These are phyloP conservation scores for Drosophila burlai DNA, from an alignment of 1,140 invertebrate genomes.

Conservation along the genomic window DNA sequence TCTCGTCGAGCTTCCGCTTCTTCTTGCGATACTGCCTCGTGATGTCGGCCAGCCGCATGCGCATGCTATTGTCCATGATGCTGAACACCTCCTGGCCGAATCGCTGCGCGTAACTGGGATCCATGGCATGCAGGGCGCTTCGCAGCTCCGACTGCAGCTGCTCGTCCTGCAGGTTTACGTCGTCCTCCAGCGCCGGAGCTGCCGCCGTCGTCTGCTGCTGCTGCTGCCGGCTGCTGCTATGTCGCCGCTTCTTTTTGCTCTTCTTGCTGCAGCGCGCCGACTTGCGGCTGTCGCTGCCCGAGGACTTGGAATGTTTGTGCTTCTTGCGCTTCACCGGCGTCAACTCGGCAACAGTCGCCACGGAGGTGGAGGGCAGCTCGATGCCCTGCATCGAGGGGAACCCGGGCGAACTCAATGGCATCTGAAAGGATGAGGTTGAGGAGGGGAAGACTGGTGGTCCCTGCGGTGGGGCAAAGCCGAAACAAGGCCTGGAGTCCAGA, in stretches of 20 bases:
- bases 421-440: slow-evolving; percentile 44
- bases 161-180: slow-evolving; percentile 80
- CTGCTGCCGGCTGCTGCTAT: slow-evolving; percentile 60
- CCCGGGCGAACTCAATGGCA: slow-evolving; percentile 54
- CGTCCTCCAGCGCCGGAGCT: slow-evolving; percentile 28
- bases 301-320: slow-evolving; percentile 85
- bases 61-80: slow-evolving; percentile 92
- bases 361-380: slow-evolving; percentile 70
- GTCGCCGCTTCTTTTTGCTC: slow-evolving; percentile 77
- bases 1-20: slow-evolving; percentile 91
- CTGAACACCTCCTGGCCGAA: slow-evolving; percentile 88
- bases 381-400: slow-evolving; percentile 83
- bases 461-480: slow-evolving; percentile 34
- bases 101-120: slow-evolving; percentile 73
- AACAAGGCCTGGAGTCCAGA: slow-evolving; percentile 37
- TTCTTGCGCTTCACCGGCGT: slow-evolving; percentile 77
- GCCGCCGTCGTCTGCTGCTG: slow-evolving; percentile 29
- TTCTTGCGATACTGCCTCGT: slow-evolving; percentile 93
- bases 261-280: slow-evolving; percentile 78
- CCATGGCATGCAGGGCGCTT: slow-evolving; percentile 66
- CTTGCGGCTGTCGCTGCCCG: slow-evolving; percentile 67
- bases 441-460: slow-evolving; percentile 35
- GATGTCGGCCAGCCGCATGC: slow-evolving; percentile 91
- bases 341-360: slow-evolving; percentile 22
- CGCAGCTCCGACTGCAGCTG: slow-evolving; percentile 81